Base-by-base conservation (phyloP, 2,797 vertebrate genomes). In the Brachyrhaphis roseni region DNA sequence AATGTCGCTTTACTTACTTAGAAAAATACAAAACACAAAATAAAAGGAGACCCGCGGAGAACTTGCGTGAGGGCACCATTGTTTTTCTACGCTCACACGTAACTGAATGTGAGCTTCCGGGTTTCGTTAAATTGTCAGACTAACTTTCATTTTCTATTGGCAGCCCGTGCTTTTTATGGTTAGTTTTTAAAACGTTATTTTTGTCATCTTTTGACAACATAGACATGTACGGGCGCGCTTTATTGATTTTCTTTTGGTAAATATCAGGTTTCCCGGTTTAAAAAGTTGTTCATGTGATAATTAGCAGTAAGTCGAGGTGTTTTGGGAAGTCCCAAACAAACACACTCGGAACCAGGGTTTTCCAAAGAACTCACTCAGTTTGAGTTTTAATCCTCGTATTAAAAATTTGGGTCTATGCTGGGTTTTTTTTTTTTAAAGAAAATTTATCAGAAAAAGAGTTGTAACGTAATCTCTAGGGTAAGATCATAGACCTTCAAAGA, bases 111-210 rank as follows among this genome's bases (percentile, higher is more conserved):
- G 11, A 57, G 0, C 55, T 31, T 59, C 55, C 55, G 26, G 2
- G n/a, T 59, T 13, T 7, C 55, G n/a, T n/a, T n/a, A n/a, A n/a
- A n/a, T n/a, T n/a, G n/a, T n/a, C n/a, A n/a, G n/a, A n/a, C 34
- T 34, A 34, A 34, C 4, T 59, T 15, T 15, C 59, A 8, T 8
- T 39, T 66, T 41, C 53, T 28, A 1, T 4, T n/a, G 53, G 4
- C 26, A 5, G 26, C 26, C 1, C 26, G 0, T n/a, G 1, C 1
- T 26, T 11, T 55, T n/a, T n/a, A 8, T 53, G 1, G n/a, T n/a
- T n/a, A n/a, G 12, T 57, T 57, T 55, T 26, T n/a, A 47, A 49
- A 49, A 49, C 47, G 5, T 11, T 55, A 3, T 55, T 26, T 53
- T 53, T 20, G 18, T 39, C 0, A n/a, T 39, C 8, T 66, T 66